Conservation (phyloP, 2,888 invertebrate species). For the Idaea biselata region DNA sequence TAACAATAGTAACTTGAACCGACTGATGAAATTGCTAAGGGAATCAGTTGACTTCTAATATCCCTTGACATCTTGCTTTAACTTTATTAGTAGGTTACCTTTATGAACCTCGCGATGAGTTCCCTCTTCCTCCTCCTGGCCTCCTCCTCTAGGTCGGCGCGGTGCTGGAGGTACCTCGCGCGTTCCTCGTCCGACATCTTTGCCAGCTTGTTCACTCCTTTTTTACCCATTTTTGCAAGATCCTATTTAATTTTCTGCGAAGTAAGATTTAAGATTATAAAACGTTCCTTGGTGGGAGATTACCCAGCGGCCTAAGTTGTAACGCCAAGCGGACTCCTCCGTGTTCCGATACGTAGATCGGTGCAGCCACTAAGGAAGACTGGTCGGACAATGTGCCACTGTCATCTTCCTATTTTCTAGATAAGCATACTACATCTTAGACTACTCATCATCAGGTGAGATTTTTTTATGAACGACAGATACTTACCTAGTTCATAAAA, state of each 20-base stretch:
- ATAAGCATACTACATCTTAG: background rate
- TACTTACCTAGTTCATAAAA: too few relatives aligned
- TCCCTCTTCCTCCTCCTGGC: slow-evolving; percentile 89
- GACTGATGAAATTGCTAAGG: too few relatives aligned
- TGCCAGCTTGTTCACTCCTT: slow-evolving; percentile 86
- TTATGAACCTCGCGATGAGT: slow-evolving; percentile 88
- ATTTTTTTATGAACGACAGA: too few relatives aligned
- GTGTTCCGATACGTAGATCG: too few relatives aligned
- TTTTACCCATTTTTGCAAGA: slow-evolving; percentile 79
- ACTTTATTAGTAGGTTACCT: slow-evolving; percentile 72
- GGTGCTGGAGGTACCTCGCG: slow-evolving; percentile 88
- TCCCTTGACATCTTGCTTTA: background rate
- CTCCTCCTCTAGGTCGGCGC: slow-evolving; percentile 91
- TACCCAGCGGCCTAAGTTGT: too few relatives aligned
- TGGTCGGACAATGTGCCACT: background rate
- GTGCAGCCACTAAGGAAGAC: background rate
- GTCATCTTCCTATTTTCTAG: background rate
- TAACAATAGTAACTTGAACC: too few relatives aligned
- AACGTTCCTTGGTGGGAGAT: background rate
- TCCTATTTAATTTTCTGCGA: slow-evolving; percentile 17
- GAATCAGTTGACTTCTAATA: too few relatives aligned
- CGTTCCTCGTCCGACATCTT: slow-evolving; percentile 93
- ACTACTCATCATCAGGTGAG: background rate
- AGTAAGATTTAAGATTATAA: background rate
- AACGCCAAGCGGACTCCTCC: too few relatives aligned